A percentile compares a stretch with the other conserved stretches of the same genome.
Evolutionary conservation across 1,140 invertebrate species (phyloP).

Genomic region (Megalonaias nervosa): DNA sequence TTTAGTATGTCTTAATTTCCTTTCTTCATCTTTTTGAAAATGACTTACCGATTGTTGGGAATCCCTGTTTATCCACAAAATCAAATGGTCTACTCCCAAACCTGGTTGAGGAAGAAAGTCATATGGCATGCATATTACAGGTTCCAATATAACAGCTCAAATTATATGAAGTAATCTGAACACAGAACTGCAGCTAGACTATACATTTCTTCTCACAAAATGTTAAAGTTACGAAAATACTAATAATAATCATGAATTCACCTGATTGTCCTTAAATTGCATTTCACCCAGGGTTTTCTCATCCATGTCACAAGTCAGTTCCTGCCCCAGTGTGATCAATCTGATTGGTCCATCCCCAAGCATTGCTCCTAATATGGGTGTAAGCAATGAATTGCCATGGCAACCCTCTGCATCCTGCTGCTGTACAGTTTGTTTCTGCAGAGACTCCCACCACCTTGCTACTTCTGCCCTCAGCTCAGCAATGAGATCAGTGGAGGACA

Average conservation of each 20-base stretch:
- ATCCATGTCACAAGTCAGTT: conserved; percentile 93
- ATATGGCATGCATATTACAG: too few relatives aligned
- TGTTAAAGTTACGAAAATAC: not conserved
- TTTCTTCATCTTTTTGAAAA: too few relatives aligned
- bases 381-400: conserved; percentile 56
- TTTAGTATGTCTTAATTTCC: too few relatives aligned
- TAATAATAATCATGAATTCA: conserved; percentile 66
- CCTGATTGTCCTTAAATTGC: conserved; percentile 87
- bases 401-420: conserved; percentile 40
- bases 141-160: too few relatives aligned
- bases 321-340: conserved; percentile 95
- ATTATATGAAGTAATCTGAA: not conserved
- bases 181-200: not conserved
- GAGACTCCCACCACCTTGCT: conserved; percentile 90
- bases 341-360: conserved; percentile 86
- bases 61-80: too few relatives aligned
- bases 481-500: conserved; percentile 87
- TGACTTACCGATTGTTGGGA: too few relatives aligned
- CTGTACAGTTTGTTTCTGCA: conserved; percentile 70
- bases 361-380: conserved; percentile 70
- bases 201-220: not conserved
- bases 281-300: conserved; percentile 91
- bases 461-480: conserved; percentile 94
- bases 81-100: too few relatives aligned
- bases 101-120: too few relatives aligned